Evolutionary conservation across 2,797 vertebrate species (phyloP), one percentile per base, ranked within the genome.

Genomic region (Pseudocheirus occidentalis): DNA sequence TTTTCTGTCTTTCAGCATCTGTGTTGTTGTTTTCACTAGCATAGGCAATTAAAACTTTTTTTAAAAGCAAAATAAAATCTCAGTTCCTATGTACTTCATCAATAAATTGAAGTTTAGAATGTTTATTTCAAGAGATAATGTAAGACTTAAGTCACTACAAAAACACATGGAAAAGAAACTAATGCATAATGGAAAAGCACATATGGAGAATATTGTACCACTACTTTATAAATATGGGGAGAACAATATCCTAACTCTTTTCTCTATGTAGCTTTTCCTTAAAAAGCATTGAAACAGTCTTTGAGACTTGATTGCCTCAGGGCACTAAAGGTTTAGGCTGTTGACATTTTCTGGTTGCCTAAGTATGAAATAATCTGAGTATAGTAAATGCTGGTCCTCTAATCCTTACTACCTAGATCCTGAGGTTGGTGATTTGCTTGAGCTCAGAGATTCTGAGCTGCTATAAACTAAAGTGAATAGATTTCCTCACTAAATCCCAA

Each of bases 121-220:
- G 91, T 66, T 14, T 18, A 94, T 46, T 93, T 95, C 28, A 29
- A 62, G n/a, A 94, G 13, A 81, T 34, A 66, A 91, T 62, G 2
- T 59, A 91, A 95, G 92, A 91, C 55, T 81, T 81, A 56, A 9
- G 87, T 16, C 34, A 66, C 55, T 95, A 89, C 50, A 92, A 12
- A 21, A 90, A 34, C 34, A n/a, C 16, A 7, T 92, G 16, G 95
- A 46, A 90, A 93, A 93, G 31, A 57, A 90, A 66, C 24, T 21
- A 40, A 21, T 91, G 24, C 0, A 52, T n/a, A 87, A 34, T 56
- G 46, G 16, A 57, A 62, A 14, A 3, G 5, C 59, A 34, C 24
- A 59, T 31, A 56, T 12, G 53, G 5, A 90, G 40, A 13, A 21
- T 54, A 89, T 18, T 54, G 16, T 40, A 66, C 40, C 40, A 34